A percentile compares a stretch with the other conserved stretches of the same genome.
phyloP scores from a whole-genome alignment of 2,888 invertebrate genomes.

The Linyphia triangularis region DNA sequence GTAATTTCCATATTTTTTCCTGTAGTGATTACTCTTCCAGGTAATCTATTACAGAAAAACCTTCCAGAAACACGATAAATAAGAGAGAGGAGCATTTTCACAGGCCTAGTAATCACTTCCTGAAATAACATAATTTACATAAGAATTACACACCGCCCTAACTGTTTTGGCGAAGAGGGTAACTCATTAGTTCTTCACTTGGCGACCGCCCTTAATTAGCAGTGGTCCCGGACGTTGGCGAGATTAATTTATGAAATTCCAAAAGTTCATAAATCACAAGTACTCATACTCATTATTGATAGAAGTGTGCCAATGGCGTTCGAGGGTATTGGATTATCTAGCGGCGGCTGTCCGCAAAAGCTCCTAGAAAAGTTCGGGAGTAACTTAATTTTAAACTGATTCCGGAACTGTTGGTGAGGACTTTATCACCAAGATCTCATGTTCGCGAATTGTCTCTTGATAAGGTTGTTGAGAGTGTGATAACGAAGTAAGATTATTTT shows the following conservation, averaged over 20 bases:
- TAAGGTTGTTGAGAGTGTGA: too few species aligned
- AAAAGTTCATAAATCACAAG: conserved; percentile 68
- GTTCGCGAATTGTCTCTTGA: too few species aligned
- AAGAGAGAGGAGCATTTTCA: conserved; percentile 25
- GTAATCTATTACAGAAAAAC: conserved; percentile 3
- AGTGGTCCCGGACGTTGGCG: conserved; percentile 47
- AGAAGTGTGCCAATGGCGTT: conserved; percentile 38
- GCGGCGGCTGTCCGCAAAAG: conserved; percentile 9
- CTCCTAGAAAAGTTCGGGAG: background rate
- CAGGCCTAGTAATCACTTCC: conserved; percentile 58
- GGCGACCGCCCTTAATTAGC: conserved; percentile 48
- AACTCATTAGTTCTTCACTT: conserved; percentile 56
- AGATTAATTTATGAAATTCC: conserved; percentile 69
- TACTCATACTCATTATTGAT: conserved; percentile 70
- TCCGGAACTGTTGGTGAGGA: background rate
- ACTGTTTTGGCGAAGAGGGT: background rate
- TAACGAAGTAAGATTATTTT: too few species aligned
- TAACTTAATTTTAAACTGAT: conserved; percentile 18
- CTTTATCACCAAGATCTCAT: background rate
- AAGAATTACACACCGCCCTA: conserved; percentile 45
- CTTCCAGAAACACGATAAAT: conserved; percentile 33
- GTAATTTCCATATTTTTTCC: conserved; percentile 30
- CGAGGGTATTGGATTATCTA: conserved; percentile 55
- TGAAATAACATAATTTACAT: conserved; percentile 69
- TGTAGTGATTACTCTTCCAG: conserved; percentile 30